Conservation (phyloP, 2,888 invertebrate genomes). For the Caenorhabditis sp. region DNA sequence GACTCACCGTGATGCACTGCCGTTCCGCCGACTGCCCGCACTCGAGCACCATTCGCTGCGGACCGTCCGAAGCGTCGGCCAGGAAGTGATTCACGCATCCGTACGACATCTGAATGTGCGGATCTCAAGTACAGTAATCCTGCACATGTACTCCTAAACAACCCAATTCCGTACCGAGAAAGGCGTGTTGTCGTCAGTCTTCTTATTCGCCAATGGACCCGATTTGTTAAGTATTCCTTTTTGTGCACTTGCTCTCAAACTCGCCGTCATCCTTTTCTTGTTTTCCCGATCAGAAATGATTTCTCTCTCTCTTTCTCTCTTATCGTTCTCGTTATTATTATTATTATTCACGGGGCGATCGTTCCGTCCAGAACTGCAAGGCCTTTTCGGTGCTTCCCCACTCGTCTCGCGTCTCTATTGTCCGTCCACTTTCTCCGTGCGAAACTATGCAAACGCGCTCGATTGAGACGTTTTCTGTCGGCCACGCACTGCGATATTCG, state of each 20-base stretch:
- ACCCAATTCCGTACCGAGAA: conserved; percentile 32
- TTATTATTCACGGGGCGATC: not conserved
- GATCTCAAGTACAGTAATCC: no score
- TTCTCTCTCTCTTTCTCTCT: not conserved
- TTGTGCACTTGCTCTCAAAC: conserved; percentile 21
- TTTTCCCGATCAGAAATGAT: not conserved
- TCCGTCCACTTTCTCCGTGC: not conserved
- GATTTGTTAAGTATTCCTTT: conserved; percentile 8
- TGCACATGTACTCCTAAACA: no score
- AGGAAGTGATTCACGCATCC: conserved; percentile 29
- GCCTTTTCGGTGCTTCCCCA: no score
- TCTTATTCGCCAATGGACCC: conserved; percentile 11
- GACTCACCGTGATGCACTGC: conserved; percentile 12
- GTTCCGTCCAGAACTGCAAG: conserved; percentile 28
- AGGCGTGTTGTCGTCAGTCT: conserved; percentile 23
- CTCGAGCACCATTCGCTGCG: conserved; percentile 22
- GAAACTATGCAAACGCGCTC: conserved; percentile 22
- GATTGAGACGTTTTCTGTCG: not conserved
- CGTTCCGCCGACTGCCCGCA: conserved; percentile 17
- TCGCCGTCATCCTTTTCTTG: conserved; percentile 14
- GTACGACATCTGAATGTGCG: conserved; percentile 37
- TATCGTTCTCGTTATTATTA: not conserved
- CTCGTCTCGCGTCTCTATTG: not conserved
- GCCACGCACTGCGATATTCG: conserved; percentile 34
- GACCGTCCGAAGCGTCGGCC: not conserved